phyloP scores from a whole-genome alignment of 2,113 vertebrate genomes.

The Varanus komodoensis region DNA sequence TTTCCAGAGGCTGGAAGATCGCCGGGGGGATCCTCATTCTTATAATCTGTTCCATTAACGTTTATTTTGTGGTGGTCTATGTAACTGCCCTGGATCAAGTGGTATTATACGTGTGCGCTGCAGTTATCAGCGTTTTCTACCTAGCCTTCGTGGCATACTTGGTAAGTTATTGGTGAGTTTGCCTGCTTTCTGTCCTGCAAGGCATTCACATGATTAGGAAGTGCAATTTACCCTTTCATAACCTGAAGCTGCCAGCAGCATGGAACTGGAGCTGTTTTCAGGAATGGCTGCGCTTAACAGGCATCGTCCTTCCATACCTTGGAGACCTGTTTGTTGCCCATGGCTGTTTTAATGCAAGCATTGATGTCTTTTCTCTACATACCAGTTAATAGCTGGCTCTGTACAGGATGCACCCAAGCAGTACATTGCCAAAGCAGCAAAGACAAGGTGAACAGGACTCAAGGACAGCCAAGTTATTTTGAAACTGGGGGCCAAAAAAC shows the following conservation, averaged over 20 bases:
- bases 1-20: conserved; percentile 87
- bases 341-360: not conserved
- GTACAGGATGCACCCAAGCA: too few relatives aligned
- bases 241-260: not conserved
- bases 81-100: conserved; percentile 83
- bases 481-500: too few relatives aligned
- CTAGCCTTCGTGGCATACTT: conserved; percentile 90
- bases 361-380: not conserved
- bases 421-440: too few relatives aligned
- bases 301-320: not conserved
- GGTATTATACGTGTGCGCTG: conserved; percentile 83
- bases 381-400: not conserved
- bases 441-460: too few relatives aligned
- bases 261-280: not conserved
- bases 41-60: conserved; percentile 91
- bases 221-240: not conserved
- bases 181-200: not conserved
- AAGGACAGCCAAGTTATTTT: too few relatives aligned
- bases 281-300: not conserved
- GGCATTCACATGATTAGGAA: not conserved
- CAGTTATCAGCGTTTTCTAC: conserved; percentile 85
- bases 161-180: conserved; percentile 79
- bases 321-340: not conserved
- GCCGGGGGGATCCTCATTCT: conserved; percentile 85
- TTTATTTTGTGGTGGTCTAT: conserved; percentile 94